Evolutionary conservation across 2,888 invertebrate species (phyloP).

Genomic region (Furcula furcula): DNA sequence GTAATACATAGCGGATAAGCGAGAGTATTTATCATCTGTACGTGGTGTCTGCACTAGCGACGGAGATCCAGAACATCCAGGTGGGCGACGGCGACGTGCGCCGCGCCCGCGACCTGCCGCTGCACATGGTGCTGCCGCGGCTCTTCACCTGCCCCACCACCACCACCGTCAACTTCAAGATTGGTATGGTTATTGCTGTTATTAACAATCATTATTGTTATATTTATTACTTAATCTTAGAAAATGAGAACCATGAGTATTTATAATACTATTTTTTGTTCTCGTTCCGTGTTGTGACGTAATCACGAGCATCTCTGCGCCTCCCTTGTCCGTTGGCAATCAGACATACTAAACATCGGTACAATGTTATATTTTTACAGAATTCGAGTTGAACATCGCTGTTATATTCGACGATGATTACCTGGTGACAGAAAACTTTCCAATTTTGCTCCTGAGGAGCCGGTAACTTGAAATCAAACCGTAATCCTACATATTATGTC

Average conservation of each 20-base stretch:
- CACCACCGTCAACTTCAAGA: conserved; percentile 95
- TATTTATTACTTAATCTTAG: too few relatives aligned
- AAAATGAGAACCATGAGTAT: too few relatives aligned
- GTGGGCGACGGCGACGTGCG: conserved; percentile 96
- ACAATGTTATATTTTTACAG: conserved; percentile 83
- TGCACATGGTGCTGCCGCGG: conserved; percentile 97
- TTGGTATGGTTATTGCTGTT: conserved; percentile 88
- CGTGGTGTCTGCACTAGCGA: conserved; percentile 85
- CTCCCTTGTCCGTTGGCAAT: too few relatives aligned
- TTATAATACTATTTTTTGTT: too few relatives aligned
- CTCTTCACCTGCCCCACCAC: conserved; percentile 97
- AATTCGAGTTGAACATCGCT: conserved; percentile 97
- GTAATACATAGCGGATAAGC: not conserved
- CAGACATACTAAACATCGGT: too few relatives aligned
- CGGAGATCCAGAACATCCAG: conserved; percentile 99
- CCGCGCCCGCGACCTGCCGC: conserved; percentile 91
- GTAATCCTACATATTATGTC: too few relatives aligned
- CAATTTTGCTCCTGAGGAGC: conserved; percentile 81
- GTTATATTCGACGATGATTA: conserved; percentile 96
- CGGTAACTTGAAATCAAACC: too few relatives aligned
- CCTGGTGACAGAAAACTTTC: conserved; percentile 97
- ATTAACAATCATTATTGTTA: too few relatives aligned
- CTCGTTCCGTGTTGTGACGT: too few relatives aligned
- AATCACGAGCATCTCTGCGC: too few relatives aligned
- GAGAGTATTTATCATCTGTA: not conserved